Conservation (phyloP, 2,888 invertebrate species). For the Cephus nigrinus region DNA sequence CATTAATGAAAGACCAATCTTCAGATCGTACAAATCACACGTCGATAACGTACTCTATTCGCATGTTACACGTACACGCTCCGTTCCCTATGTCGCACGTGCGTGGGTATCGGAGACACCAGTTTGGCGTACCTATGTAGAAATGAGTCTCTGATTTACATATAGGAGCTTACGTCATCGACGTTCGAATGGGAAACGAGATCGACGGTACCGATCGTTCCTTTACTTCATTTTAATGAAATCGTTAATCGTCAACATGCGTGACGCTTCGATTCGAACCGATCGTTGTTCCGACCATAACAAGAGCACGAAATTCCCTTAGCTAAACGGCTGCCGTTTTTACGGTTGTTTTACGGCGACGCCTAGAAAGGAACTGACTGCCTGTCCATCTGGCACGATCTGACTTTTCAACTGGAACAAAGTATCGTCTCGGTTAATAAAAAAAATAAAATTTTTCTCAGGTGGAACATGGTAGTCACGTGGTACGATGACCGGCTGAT, state of each 20-base stretch:
- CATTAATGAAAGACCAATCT: conserved; percentile 35
- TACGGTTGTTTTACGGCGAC: neutral
- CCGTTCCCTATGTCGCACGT: neutral
- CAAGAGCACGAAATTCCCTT: neutral
- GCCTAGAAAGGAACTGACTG: neutral
- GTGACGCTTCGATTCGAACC: neutral
- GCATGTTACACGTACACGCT: neutral
- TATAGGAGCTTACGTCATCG: neutral
- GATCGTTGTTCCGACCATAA: neutral
- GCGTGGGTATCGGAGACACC: neutral
- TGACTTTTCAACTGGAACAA: neutral
- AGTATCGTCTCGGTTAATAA: neutral
- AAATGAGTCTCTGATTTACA: neutral
- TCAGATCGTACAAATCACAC: neutral
- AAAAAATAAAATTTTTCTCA: neutral
- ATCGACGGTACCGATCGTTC: neutral
- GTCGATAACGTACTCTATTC: neutral
- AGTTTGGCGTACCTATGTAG: neutral
- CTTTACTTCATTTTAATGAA: neutral
- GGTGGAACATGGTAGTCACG: neutral
- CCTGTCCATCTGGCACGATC: neutral
- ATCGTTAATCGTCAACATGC: neutral
- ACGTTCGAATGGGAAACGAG: neutral
- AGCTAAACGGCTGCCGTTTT: neutral
- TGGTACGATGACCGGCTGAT: neutral